phyloP scores from a whole-genome alignment of 2,797 vertebrate genomes.

The Silurus lanzhouensis region DNA sequence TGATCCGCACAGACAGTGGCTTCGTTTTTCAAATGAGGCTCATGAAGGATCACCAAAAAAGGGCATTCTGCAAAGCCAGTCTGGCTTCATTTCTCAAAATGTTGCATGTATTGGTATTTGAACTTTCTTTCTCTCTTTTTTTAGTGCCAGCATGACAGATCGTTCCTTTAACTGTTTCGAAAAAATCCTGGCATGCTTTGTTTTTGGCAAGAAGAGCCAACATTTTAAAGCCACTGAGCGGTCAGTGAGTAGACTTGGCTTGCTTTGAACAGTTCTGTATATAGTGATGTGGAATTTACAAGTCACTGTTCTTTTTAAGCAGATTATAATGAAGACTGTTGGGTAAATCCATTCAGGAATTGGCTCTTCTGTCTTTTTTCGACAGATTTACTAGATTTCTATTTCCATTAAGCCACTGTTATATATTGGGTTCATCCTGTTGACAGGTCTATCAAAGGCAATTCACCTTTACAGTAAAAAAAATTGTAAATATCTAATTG shows the following conservation, averaged over 20 bases:
- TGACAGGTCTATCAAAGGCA: background rate
- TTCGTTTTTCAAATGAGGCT: slow-evolving; percentile 81
- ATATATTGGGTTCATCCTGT: background rate
- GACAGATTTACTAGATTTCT: background rate
- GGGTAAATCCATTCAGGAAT: background rate
- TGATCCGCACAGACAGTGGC: slow-evolving; percentile 86
- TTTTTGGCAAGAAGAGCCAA: slow-evolving; percentile 46
- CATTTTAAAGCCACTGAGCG: slow-evolving; percentile 71
- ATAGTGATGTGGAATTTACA: slow-evolving; percentile 6
- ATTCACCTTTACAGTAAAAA: background rate
- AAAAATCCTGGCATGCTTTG: slow-evolving; percentile 80
- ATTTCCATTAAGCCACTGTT: background rate
- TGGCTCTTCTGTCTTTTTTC: background rate
- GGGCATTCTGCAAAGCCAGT: slow-evolving; percentile 78
- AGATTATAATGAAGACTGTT: background rate
- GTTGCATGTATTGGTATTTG: slow-evolving; percentile 77
- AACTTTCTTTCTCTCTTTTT: slow-evolving; percentile 30
- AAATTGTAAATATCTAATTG: background rate
- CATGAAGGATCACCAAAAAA: slow-evolving; percentile 87
- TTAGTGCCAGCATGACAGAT: slow-evolving; percentile 66
- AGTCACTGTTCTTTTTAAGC: background rate
- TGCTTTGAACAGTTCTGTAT: slow-evolving; percentile 13
- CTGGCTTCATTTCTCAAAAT: slow-evolving; percentile 76
- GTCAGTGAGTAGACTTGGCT: slow-evolving; percentile 44
- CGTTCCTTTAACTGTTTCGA: slow-evolving; percentile 78